Base-by-base conservation (phyloP, 2,113 vertebrate genomes). In the Artemisiospiza belli region DNA sequence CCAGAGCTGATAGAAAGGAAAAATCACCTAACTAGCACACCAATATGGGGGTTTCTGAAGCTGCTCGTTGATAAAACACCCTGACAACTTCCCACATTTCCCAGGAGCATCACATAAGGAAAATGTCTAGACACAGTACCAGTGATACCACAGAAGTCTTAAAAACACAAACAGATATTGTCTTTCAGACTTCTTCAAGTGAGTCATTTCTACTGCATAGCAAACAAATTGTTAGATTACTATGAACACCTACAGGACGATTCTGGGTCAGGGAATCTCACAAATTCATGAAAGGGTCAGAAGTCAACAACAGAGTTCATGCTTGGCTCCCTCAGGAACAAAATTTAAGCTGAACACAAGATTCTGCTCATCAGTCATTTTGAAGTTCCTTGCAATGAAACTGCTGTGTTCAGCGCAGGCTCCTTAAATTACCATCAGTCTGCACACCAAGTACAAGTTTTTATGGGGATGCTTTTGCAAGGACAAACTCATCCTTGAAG, bases 1-100 rank as follows among this genome's bases (percentile, higher is more conserved):
- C 69, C 85, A 95, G 85, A 86, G 87, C 92, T 76, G 86, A 96
- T 72, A 94, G 86, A 86, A 93, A 44, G 39, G 41, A 91, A 95
- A 95, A 94, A 74, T 89, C 86, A 68, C 92, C 61, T 93, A 82
- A 84, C 57, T 51, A 92, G 73, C 52, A 24, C 19, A 90, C 78
- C 72, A 94, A 84, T 6, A 19, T 28, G 24, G 64, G 61, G 61
- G 61, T 66, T 93, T 47, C 75, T 77, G 79, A 95, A 75, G 70
- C 85, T 81, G 83, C 46, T 78, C 46, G 51, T 83, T 90, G 92
- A 95, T 84, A 86, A 94, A 92, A 92, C 28, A 90, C 39, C 66
- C 88, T 73, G 64, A 90, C 59, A 90, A 46, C 20, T 79, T 66
- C 61, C 86, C 93, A 74, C 76, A 51, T 90, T 75, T 96, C 94